Conservation (phyloP, 2,888 invertebrate species). For the Myopa testacea region DNA sequence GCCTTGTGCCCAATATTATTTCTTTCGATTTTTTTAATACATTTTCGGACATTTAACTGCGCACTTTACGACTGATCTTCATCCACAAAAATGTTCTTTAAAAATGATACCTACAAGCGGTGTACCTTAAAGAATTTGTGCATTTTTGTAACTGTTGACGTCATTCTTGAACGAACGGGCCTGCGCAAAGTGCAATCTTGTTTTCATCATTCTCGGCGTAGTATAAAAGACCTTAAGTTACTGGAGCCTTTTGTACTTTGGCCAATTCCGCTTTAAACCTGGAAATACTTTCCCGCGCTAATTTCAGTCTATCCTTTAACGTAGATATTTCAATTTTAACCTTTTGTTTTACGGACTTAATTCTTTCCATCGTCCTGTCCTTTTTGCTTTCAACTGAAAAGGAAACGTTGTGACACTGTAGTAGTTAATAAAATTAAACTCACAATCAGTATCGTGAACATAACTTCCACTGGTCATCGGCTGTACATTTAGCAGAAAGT, state of each 20-base stretch:
- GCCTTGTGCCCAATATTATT: no score
- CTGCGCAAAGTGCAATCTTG: no score
- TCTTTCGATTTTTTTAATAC: no score
- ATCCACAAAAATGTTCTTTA: no score
- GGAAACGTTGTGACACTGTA: neutral
- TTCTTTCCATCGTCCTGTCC: conserved; percentile 80
- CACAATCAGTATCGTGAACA: conserved; percentile 91
- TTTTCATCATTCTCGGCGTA: no score
- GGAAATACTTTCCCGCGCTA: conserved; percentile 86
- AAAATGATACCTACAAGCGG: no score
- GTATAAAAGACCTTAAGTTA: conserved; percentile 32
- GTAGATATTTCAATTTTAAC: conserved; percentile 84
- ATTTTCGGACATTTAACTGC: no score
- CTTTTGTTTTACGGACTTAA: conserved; percentile 83
- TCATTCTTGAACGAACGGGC: no score
- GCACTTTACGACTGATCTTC: no score
- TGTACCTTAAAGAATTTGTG: no score
- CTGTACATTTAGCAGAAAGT: conserved; percentile 81
- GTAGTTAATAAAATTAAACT: conserved; percentile 60
- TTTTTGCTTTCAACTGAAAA: conserved; percentile 89
- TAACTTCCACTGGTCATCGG: conserved; percentile 79
- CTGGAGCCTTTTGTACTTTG: conserved; percentile 63
- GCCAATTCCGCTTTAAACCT: conserved; percentile 83
- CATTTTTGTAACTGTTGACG: no score
- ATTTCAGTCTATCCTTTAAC: conserved; percentile 85